These are phyloP conservation scores for Stigmatopora nigra DNA, from an alignment of 2,113 vertebrate genomes.

Conservation along the genomic window DNA sequence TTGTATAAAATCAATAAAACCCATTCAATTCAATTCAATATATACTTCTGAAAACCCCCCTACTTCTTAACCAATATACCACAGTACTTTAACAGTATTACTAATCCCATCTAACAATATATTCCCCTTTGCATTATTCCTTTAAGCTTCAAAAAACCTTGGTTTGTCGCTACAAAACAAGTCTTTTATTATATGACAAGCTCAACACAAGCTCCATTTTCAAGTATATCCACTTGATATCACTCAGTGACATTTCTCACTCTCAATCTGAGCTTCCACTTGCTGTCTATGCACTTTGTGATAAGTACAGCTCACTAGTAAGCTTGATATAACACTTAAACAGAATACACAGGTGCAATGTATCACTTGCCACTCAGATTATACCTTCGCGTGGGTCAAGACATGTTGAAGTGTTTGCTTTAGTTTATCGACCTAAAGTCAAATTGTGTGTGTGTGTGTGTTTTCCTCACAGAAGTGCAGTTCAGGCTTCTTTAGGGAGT, in stretches of 20 bases:
- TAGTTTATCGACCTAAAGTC: background rate
- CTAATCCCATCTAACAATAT: too few species aligned
- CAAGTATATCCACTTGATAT: background rate
- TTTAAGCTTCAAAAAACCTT: too few species aligned
- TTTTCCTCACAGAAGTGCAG: slow-evolving; percentile 66
- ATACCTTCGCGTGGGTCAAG: background rate
- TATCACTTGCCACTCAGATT: slow-evolving; percentile 3
- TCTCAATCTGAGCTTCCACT: background rate
- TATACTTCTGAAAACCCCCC: too few species aligned
- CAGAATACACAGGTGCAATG: background rate
- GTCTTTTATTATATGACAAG: background rate
- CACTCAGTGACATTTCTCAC: background rate
- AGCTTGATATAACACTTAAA: background rate
- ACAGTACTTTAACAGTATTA: too few species aligned
- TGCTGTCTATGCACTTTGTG: background rate
- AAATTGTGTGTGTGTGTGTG: slow-evolving; percentile 1
- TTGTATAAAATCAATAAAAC: too few species aligned
- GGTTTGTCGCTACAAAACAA: background rate
- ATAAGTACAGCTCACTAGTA: background rate
- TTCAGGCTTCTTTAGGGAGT: slow-evolving; percentile 74
- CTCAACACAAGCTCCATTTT: background rate
- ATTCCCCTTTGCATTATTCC: too few species aligned
- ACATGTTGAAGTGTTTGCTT: background rate
- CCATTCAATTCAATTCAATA: too few species aligned
- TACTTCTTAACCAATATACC: too few species aligned